Base-by-base conservation (phyloP, 2,888 invertebrate genomes). In the Phymatocera aterrima region DNA sequence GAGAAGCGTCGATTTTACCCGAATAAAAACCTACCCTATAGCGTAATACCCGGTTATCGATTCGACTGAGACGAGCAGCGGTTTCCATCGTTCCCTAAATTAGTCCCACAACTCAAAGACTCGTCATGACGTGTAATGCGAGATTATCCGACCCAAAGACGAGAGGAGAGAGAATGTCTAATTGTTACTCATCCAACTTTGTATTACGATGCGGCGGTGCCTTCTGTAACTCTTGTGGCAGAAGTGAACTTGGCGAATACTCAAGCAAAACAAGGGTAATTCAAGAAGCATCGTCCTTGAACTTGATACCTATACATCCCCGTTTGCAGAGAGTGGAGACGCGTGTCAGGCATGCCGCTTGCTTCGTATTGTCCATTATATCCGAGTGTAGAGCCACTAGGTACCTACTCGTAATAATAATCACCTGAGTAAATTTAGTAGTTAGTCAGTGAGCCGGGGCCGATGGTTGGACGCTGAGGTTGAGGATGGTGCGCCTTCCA, bases 401-500 rank as follows among this genome's bases (percentile, higher is more conserved):
- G 51, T 72, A 34, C 51, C 21, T 72, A 72, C 31, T 18, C 5
- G 72, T 18, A 51, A 72, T 48, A 72, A 84, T 84, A 84, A 84
- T 82, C 81, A 80, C 84, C 81, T 83, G 79, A 83, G 87, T 81
- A 83, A 85, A 87, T 87, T 87, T 85, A 86, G 85, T 85, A 83
- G 86, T 86, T 86, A 87, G 82, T 77, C 79, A 79, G 84, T 81
- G 83, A 78, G 78, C n/a, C 48, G 60, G 77, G 78, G 79, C 77
- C 74, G 60, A 43, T 65, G 78, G 70, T 70, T 79, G 64, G 61
- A 65, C 68, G 61, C 37, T 65, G 68, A 51, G 51, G 68, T 72
- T 34, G n/a, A n/a, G n/a, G n/a, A n/a, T n/a, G n/a, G n/a, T n/a
- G n/a, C n/a, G 15, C 24, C 54, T 70, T 57, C 15, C 57, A 72